Base-by-base conservation (phyloP, 2,888 invertebrate genomes). In the Erebia epiphron region DNA sequence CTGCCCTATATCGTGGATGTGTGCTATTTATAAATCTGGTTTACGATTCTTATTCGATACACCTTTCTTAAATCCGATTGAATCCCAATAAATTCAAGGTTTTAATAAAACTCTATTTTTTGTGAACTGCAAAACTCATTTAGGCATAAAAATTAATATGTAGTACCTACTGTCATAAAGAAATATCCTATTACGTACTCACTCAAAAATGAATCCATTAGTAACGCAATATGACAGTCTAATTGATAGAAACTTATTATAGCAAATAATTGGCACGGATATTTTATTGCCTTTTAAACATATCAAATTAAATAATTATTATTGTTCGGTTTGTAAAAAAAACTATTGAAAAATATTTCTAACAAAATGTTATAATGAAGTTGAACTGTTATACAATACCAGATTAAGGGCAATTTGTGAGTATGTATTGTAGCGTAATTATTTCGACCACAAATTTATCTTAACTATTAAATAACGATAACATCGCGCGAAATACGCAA, bases 401-500 rank as follows among this genome's bases (percentile, higher is more conserved):
- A 69, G 62, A 69, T 75, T 70, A 72, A 70, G 61, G 67, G 49
- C 63, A 71, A 67, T 66, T 73, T 70, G 57, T 61, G 41, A 69
- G 60, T 41, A 66, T 66, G 57, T 71, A 72, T 71, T 68, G 64
- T 69, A 26, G 63, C 52, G 41, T 72, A 69, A 75, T 70, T 71
- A 67, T 71, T 65, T 69, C 41, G 68, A 70, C 61, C 64, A 58
- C 68, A 74, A 65, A 8, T 26, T 65, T 70, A 68, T 68, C 62
- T 54, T 13, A 41, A 70, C 54, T 68, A 68, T 63, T 69, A 69
- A 68, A 72, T 54, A 68, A 65, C 49, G 68, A 72, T 71, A 62
- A 68, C 26, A 60, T 50, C 26, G 21, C 49, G 52, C 67, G 11
- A 58, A 64, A 69, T 64, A 67, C 63, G 52, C 41, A 58, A 67